phyloP scores from a whole-genome alignment of 2,113 vertebrate genomes.

The Acinonyx jubatus region DNA sequence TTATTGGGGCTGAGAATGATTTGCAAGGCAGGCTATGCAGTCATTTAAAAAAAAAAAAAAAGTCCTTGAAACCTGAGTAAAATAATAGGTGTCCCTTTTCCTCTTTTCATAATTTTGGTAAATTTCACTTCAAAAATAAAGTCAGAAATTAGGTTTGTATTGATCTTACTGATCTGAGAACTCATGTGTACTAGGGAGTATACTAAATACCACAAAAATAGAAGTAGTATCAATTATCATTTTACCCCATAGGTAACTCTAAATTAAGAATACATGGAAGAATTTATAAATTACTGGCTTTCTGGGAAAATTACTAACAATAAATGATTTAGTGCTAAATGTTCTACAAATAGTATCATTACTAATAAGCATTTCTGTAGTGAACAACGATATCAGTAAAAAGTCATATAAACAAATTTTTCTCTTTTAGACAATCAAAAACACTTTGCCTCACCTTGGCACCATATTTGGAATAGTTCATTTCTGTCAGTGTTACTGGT shows the following conservation, averaged over 20 bases:
- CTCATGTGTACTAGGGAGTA: not conserved
- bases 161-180: not conserved
- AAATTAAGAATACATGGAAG: conserved; percentile 9
- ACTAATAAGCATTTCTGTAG: not conserved
- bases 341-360: not conserved
- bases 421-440: conserved; percentile 6
- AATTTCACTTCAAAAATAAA: conserved; percentile 41
- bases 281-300: conserved; percentile 9
- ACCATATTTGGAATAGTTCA: conserved; percentile 99
- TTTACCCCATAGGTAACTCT: not conserved
- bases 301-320: not conserved
- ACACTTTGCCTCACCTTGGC: conserved; percentile 91
- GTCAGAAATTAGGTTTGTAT: not conserved
- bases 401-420: not conserved
- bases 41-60: not conserved
- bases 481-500: conserved; percentile 98
- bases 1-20: not conserved
- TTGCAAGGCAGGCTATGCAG: not conserved
- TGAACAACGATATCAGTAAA: not conserved
- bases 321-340: conserved; percentile 8
- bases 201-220: not conserved
- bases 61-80: conserved; percentile 1
- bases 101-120: conserved; percentile 28
- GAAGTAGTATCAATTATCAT: not conserved
- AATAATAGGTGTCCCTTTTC: not conserved